A percentile compares a stretch with the other conserved stretches of the same genome.
phyloP scores from a whole-genome alignment of 2,797 vertebrate genomes.

The Myotis vivesi region DNA sequence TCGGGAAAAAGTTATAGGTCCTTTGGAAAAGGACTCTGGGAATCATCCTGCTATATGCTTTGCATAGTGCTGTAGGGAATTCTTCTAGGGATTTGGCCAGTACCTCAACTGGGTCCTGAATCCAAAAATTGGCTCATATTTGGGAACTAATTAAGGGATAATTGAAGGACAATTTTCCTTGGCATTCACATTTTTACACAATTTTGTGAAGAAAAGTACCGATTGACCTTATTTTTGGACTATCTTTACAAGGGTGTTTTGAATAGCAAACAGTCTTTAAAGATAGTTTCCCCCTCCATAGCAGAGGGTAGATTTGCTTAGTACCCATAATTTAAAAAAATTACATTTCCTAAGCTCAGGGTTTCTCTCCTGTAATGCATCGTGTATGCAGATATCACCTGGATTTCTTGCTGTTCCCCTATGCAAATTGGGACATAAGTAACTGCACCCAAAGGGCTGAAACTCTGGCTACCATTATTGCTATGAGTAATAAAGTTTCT shows the following conservation, averaged over 20 bases:
- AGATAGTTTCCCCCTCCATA: background rate
- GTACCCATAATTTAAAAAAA: background rate
- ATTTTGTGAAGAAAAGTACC: background rate
- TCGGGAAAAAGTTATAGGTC: background rate
- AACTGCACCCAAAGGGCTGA: background rate
- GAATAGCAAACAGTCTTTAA: background rate
- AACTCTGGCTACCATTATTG: background rate
- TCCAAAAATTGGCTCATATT: background rate
- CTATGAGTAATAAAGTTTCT: background rate
- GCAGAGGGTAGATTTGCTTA: background rate
- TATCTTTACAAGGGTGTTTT: background rate
- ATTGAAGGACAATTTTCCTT: background rate
- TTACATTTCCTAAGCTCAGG: background rate
- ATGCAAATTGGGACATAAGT: background rate
- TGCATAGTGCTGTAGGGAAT: background rate
- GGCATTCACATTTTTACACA: background rate
- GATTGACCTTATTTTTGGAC: background rate
- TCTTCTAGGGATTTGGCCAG: background rate
- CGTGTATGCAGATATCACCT: background rate
- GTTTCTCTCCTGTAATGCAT: background rate
- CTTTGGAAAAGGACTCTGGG: background rate
- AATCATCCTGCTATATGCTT: background rate
- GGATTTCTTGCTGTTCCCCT: background rate
- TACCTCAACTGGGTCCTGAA: background rate
- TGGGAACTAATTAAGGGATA: background rate